Conservation (phyloP, 2,797 vertebrate species). For the Artibeus jamaicensis region DNA sequence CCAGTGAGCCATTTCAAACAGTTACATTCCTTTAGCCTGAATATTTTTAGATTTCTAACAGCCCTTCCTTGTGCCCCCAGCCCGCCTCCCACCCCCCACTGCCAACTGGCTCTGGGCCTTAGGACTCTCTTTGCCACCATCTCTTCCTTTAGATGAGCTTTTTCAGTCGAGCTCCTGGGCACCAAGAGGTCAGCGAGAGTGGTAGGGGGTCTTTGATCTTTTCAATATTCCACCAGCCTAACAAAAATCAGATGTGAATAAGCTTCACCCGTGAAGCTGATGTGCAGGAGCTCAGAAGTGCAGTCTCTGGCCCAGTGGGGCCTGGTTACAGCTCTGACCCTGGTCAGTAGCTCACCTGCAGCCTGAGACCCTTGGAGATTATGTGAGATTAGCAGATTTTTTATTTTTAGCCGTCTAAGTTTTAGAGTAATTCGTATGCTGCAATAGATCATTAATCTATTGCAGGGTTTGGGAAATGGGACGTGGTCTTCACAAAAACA, state of each 20-base stretch:
- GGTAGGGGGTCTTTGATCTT: background rate
- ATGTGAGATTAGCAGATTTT: background rate
- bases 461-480: background rate
- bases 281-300: background rate
- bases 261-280: background rate
- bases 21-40: background rate
- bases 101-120: background rate
- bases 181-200: background rate
- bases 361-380: background rate
- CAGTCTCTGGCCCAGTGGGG: background rate
- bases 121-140: background rate
- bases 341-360: background rate
- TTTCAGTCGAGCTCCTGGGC: background rate
- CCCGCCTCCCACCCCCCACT: background rate
- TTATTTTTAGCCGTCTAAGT: background rate
- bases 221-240: background rate
- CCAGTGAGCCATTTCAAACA: constrained; percentile 1
- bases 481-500: background rate
- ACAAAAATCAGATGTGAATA: background rate
- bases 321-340: background rate
- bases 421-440: background rate
- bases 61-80: background rate
- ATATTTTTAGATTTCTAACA: background rate
- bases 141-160: background rate
- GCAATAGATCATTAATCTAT: background rate